Evolutionary conservation across 64 coral and sea anemone species (phyloP).

Genomic region (Stichodactyla helianthus): DNA sequence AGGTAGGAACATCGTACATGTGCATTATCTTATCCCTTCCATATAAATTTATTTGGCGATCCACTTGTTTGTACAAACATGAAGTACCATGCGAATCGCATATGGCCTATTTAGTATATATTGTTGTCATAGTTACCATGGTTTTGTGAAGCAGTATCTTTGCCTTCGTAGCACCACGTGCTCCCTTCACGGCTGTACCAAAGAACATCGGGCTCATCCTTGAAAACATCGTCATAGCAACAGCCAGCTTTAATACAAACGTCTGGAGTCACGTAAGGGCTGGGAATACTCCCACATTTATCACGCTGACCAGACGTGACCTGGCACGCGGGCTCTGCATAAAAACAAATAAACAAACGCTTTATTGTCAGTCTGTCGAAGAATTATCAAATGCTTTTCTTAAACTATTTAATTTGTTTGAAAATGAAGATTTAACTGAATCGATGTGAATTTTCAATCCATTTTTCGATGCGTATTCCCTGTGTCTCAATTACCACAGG

Average conservation of each 20-base stretch:
- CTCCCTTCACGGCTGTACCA: constrained; percentile 25
- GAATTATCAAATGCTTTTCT: too few species aligned
- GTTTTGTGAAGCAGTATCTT: not conserved
- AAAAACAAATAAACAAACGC: not conserved
- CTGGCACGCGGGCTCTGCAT: constrained; percentile 58
- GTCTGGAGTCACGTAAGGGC: constrained; percentile 63
- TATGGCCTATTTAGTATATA: too few species aligned
- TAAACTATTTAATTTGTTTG: too few species aligned
- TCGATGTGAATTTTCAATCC: too few species aligned
- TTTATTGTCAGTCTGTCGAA: too few species aligned
- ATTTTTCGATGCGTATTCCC: not conserved
- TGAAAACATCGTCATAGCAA: constrained; percentile 78
- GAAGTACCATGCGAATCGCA: too few species aligned
- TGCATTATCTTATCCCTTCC: too few species aligned
- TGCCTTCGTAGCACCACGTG: constrained; percentile 42
- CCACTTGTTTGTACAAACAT: too few species aligned
- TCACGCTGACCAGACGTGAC: constrained; percentile 62
- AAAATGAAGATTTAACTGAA: too few species aligned
- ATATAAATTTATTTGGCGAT: too few species aligned
- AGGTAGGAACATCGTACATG: too few species aligned
- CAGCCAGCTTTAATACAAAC: constrained; percentile 65
- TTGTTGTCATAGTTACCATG: not conserved
- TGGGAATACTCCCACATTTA: constrained; percentile 46
- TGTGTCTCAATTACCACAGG: too few species aligned
- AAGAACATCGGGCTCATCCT: constrained; percentile 22